phyloP scores from a whole-genome alignment of 2,113 vertebrate genomes.

The Proterorhinus semilunaris region DNA sequence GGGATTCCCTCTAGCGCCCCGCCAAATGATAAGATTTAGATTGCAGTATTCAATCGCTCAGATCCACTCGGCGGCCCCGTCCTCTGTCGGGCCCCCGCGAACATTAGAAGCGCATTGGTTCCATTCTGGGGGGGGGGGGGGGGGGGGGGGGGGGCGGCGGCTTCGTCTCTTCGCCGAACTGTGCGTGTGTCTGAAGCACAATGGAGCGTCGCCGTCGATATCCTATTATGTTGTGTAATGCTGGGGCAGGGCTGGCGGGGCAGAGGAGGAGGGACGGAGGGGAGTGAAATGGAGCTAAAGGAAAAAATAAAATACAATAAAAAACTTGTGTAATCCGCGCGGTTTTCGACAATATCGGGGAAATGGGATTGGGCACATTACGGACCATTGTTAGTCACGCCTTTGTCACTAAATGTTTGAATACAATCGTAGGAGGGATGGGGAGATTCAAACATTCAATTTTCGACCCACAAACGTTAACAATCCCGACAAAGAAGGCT shows the following conservation, averaged over 20 bases:
- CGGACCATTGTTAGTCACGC: slow-evolving; percentile 43
- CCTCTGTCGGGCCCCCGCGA: slow-evolving; percentile 12
- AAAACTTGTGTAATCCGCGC: slow-evolving; percentile 43
- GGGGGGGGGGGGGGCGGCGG: not conserved
- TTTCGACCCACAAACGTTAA: no score
- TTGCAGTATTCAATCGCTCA: slow-evolving; percentile 56
- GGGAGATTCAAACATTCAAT: no score
- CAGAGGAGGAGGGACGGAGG: slow-evolving; percentile 8
- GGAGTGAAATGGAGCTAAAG: slow-evolving; percentile 24
- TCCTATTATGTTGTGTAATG: slow-evolving; percentile 63
- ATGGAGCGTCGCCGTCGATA: slow-evolving; percentile 54
- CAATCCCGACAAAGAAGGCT: no score
- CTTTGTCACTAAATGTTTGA: slow-evolving; percentile 31
- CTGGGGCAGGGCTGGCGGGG: slow-evolving; percentile 24
- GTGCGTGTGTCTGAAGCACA: slow-evolving; percentile 54
- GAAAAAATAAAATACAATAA: slow-evolving; percentile 31
- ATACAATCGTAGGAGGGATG: slow-evolving; percentile 16
- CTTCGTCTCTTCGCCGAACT: slow-evolving; percentile 32
- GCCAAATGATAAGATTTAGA: slow-evolving; percentile 61
- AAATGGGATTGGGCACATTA: slow-evolving; percentile 59
- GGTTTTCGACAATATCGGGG: slow-evolving; percentile 46
- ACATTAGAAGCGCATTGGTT: slow-evolving; percentile 37
- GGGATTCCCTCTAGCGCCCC: slow-evolving; percentile 38
- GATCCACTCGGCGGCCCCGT: slow-evolving; percentile 20
- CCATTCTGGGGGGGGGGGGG: slow-evolving; percentile 28